Base-by-base conservation (phyloP, 2,888 invertebrate species). In the Chloromyia formosa region DNA sequence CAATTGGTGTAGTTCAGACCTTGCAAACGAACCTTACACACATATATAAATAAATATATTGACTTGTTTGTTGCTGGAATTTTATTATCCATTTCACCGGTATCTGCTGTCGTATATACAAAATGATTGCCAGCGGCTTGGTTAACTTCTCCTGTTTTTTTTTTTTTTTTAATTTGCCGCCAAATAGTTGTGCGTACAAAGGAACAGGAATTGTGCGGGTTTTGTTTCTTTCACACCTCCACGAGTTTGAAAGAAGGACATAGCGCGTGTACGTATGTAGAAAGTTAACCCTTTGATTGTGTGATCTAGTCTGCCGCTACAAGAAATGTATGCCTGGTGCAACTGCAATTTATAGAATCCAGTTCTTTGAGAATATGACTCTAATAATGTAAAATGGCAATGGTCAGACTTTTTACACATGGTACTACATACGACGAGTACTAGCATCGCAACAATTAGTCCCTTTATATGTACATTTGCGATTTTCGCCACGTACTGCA, bases 161-260 rank as follows among this genome's bases (percentile, higher is more conserved):
- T n/a, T 53, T n/a, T 45, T 53, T 69, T 54, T 69, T 54, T 53
- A 69, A 69, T 69, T 69, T 69, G 42, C 68, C 68, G 68, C 68
- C 68, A 69, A 69, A 69, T 69, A 53, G 68, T 54, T 69, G 66
- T 20, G 62, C 68, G 68, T 45, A 27, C 22, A 27, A 62, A 14
- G 22, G 62, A 22, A 62, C 27, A 60, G 27, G 53, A 27, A 69
- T n/a, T 54, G 68, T 54, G 35, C 16, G 22, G 27, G 20, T 53
- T 69, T 69, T 54, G 53, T 69, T 69, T 22, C 23, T 54, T 69
- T 69, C 53, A 53, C 68, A 69, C 68, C 54, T 69, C 53, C 54
- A 54, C 68, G 54, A n/a, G 42, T 1, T 23, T 4, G 9, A 40
- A 22, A 12, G 12, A 60, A 23, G 60, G 27, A 60, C 23, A 14